Conservation (phyloP, 2,888 invertebrate genomes). For the Chrysolina haemoptera region DNA sequence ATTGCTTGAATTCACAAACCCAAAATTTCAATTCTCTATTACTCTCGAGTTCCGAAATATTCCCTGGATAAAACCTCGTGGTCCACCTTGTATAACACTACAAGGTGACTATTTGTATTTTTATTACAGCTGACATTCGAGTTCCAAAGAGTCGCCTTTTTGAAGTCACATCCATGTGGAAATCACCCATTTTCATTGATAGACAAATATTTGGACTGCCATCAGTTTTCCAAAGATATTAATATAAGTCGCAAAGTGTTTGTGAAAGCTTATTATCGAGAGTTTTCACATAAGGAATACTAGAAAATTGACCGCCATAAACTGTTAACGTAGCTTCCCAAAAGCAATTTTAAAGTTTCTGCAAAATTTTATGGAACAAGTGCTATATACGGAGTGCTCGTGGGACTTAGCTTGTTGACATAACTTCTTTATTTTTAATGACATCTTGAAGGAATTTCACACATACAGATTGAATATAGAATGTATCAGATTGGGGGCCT, state of each 20-base stretch:
- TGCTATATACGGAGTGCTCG: neutral
- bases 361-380: neutral
- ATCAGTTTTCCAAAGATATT: constrained; percentile 18
- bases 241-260: constrained; percentile 10
- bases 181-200: constrained; percentile 1
- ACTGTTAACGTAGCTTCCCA: neutral
- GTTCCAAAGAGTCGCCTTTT: neutral
- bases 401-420: no score
- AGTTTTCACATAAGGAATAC: constrained; percentile 3
- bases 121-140: no score
- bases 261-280: neutral
- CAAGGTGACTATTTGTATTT: no score
- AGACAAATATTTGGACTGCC: constrained; percentile 9
- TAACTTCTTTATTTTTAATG: no score
- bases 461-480: no score
- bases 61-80: no score
- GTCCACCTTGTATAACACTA: no score
- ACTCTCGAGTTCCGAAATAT: no score
- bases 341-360: neutral
- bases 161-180: neutral
- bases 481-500: no score
- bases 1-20: no score
- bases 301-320: neutral
- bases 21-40: no score
- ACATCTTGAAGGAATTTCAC: no score